These are phyloP conservation scores for Numida meleagris DNA, from an alignment of 2,113 vertebrate species.

Conservation along the genomic window DNA sequence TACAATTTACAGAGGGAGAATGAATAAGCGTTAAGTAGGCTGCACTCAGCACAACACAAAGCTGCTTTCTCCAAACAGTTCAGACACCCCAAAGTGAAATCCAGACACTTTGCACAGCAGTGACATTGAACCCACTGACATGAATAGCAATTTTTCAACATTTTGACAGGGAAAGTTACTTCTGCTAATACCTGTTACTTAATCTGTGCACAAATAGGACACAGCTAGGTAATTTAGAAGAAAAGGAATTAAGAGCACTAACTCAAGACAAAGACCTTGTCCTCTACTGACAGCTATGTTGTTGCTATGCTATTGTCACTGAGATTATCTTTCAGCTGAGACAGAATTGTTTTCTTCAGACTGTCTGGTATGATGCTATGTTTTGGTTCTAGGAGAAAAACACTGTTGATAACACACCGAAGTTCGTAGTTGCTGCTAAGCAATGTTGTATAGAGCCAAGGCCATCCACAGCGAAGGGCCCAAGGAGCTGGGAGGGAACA, in stretches of 20 bases:
- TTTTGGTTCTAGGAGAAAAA: too few relatives aligned
- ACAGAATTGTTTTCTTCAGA: too few relatives aligned
- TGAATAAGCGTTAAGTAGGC: background rate
- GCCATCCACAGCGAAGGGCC: too few relatives aligned
- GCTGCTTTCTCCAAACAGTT: background rate
- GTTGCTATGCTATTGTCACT: background rate
- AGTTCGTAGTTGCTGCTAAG: too few relatives aligned
- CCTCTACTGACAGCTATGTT: background rate
- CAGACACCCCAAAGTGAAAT: background rate
- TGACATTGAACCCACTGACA: background rate
- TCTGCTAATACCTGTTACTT: background rate
- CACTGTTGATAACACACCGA: too few relatives aligned
- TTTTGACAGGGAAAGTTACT: background rate
- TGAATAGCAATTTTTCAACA: background rate
- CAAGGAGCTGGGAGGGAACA: too few relatives aligned
- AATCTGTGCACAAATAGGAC: background rate
- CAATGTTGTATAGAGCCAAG: too few relatives aligned
- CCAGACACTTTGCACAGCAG: background rate
- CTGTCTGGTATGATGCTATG: too few relatives aligned
- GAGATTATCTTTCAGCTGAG: too few relatives aligned
- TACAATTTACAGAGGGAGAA: background rate
- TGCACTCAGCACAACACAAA: background rate
- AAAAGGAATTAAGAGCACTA: background rate
- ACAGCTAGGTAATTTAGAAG: background rate
- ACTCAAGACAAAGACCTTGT: background rate